Percentiles rank a stretch among this genome's conserved stretches.
These are phyloP conservation scores for Drosophila azteca DNA, from an alignment of 1,140 invertebrate species.

Conservation along the genomic window DNA sequence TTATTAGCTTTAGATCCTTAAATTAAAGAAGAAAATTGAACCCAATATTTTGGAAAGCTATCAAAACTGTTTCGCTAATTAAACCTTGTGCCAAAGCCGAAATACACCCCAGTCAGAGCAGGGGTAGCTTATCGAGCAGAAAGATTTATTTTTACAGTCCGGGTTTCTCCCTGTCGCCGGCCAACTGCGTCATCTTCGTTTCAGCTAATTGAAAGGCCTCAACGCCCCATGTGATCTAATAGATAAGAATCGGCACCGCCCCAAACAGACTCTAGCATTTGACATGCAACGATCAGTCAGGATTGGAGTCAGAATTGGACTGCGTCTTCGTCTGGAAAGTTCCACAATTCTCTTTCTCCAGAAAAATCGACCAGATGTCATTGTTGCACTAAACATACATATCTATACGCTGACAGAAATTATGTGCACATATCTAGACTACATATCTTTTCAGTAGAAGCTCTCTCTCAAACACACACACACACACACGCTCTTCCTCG, in stretches of 20 bases:
- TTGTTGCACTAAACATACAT: no score
- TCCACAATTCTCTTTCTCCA: no score
- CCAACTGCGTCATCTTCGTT: slow-evolving; percentile 21
- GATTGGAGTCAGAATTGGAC: no score
- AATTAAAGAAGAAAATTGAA: slow-evolving; percentile 15
- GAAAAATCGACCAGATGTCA: no score
- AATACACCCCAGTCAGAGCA: no score
- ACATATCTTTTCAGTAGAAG: no score
- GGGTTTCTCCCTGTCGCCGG: slow-evolving; percentile 1
- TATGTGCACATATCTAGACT: no score
- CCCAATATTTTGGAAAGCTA: background rate
- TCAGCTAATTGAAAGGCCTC: slow-evolving; percentile 15
- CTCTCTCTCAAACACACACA: no score
- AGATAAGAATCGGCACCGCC: slow-evolving; percentile 14
- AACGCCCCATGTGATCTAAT: slow-evolving; percentile 14
- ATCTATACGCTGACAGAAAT: no score
- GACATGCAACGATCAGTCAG: background rate
- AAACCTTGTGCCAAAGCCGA: no score
- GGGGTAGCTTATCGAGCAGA: background rate
- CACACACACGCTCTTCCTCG: no score
- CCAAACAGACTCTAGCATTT: slow-evolving; percentile 16
- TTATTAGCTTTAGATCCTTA: slow-evolving; percentile 29
- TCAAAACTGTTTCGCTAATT: background rate
- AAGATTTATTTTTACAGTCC: background rate
- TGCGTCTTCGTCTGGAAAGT: no score